A percentile compares a stretch with the other conserved stretches of the same genome.
These are phyloP conservation scores for Cuculus canorus DNA, from an alignment of 2,797 vertebrate species.

Conservation along the genomic window DNA sequence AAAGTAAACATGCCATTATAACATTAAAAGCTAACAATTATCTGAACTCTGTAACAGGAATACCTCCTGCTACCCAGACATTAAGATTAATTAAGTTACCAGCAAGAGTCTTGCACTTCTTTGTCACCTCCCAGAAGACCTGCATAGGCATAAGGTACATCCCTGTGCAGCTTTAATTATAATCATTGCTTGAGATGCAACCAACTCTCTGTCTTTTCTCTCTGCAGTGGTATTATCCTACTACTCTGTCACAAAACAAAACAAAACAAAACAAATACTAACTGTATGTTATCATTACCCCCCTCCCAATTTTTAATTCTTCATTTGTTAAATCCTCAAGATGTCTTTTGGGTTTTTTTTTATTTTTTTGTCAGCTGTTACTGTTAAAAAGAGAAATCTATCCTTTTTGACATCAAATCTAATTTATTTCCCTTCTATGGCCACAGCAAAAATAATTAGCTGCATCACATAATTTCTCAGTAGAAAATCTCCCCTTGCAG, in stretches of 20 bases:
- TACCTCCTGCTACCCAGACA: background rate
- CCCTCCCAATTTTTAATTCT: background rate
- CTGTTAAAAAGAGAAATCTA: background rate
- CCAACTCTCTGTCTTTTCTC: background rate
- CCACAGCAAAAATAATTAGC: background rate
- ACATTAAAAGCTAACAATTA: background rate
- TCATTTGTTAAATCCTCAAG: background rate
- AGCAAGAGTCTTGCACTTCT: background rate
- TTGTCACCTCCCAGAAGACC: background rate
- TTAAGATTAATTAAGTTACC: constrained; percentile 2
- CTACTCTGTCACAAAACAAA: background rate
- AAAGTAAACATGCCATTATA: background rate
- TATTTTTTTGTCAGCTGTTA: background rate
- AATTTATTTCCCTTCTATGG: background rate
- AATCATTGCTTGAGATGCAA: background rate
- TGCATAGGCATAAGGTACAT: background rate
- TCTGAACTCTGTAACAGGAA: background rate
- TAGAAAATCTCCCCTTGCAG: background rate
- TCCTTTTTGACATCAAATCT: background rate
- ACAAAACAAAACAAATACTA: background rate
- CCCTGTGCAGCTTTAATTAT: background rate
- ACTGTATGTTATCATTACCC: background rate
- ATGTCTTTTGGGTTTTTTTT: background rate
- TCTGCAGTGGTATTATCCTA: background rate
- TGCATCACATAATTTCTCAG: background rate